phyloP scores from a whole-genome alignment of 2,797 vertebrate species.

The Pogoniulus pusillus region DNA sequence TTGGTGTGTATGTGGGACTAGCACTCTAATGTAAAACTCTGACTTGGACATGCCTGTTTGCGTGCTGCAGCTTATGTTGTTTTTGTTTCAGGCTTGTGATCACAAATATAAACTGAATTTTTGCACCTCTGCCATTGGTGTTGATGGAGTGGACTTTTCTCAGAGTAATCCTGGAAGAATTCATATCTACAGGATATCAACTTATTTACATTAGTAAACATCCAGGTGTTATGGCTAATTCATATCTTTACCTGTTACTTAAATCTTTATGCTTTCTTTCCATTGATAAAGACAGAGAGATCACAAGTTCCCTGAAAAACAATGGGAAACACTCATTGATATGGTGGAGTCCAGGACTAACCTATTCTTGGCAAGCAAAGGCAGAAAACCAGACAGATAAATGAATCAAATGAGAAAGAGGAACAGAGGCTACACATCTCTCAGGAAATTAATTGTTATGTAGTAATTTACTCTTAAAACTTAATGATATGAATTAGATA shows the following conservation, averaged over 20 bases:
- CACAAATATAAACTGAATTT: neutral
- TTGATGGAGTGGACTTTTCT: neutral
- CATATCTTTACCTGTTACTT: neutral
- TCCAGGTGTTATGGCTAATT: neutral
- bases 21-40: neutral
- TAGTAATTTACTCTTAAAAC: conserved; percentile 4
- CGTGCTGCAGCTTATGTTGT: neutral
- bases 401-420: neutral
- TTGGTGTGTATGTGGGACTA: neutral
- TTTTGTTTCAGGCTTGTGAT: neutral
- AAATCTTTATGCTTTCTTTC: neutral
- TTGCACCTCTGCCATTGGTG: neutral
- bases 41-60: neutral
- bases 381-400: neutral
- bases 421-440: neutral
- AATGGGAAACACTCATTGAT: neutral
- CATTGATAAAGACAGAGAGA: neutral
- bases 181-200: neutral
- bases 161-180: neutral
- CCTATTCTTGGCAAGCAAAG: neutral
- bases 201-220: neutral
- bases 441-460: conserved; percentile 28
- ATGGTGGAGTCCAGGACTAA: neutral
- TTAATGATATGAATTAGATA: conserved; percentile 44
- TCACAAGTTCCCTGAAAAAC: neutral